Evolutionary conservation across 2,113 vertebrate genomes (phyloP), one percentile per base, ranked within the genome.

Genomic region (Oryzias curvinotus): DNA sequence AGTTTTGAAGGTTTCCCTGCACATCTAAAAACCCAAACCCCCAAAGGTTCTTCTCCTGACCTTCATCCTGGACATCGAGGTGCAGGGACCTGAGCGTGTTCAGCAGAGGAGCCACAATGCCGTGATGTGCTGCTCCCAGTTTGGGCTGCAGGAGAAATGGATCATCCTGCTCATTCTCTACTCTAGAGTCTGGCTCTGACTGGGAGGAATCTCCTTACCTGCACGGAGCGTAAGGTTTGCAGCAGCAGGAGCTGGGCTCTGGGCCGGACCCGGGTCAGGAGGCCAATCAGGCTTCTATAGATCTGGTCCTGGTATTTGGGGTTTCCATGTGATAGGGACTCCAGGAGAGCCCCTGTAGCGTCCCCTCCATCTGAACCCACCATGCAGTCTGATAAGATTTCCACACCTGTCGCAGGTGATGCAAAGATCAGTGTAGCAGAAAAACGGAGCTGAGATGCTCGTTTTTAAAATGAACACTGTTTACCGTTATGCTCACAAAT

Each of bases 401-500:
- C 85, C 19, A 96, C 89, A 41, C 94, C 94, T 95, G 57, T 4
- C 26, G 18, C 14, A 57, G 41, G 28, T 1, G 18, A 51, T 45
- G 28, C 36, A 59, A 0, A 52, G 41, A 13, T 18, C 44, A 36
- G 17, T n/a, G n/a, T 16, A 7, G 19, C n/a, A 52, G 25, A 30
- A 16, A 30, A 10, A 30, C 3, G 15, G 1, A 16, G 5, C 19
- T 5, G 19, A 21, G 18, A 26, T 7, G 26, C 6, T 28, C 26
- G 6, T 28, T 28, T 36, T 12, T 12, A 12, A 36, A 36, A 10
- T 12, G 12, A 36, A 36, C 10, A 19, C 2, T 1, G 36, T 21
- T 18, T 84, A 96, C 94, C 92, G 0, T 88, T 88, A 86, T 91
- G 93, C 87, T 95, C 91, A 86, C 95, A 95, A 71, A 96, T 92